These are phyloP conservation scores for Benthochromis sp. DNA, from an alignment of 2,113 vertebrate species.

Conservation along the genomic window DNA sequence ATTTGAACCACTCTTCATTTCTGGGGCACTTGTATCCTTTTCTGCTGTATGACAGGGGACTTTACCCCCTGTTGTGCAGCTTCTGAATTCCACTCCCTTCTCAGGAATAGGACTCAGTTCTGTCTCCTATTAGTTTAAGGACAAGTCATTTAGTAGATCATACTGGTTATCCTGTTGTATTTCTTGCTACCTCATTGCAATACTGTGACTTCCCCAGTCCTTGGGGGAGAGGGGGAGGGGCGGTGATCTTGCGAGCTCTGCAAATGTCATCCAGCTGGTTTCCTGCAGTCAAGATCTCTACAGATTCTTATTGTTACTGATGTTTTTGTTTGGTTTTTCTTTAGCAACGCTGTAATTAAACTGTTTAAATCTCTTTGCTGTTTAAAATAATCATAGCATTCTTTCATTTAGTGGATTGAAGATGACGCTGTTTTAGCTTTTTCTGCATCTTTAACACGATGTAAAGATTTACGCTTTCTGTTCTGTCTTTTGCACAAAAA, in stretches of 20 bases:
- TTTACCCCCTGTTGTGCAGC: background rate
- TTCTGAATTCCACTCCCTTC: background rate
- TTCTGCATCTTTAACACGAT: background rate
- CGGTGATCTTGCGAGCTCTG: background rate
- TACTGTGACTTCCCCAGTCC: background rate
- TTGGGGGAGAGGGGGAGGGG: background rate
- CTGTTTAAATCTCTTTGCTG: background rate
- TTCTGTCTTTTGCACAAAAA: background rate
- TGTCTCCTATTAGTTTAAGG: background rate
- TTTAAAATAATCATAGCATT: conserved; percentile 1
- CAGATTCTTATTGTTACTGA: conserved; percentile 21
- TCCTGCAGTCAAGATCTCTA: conserved; percentile 8
- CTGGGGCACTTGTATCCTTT: conserved; percentile 85
- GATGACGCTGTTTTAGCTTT: background rate
- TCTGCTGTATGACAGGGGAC: background rate
- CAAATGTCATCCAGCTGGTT: background rate
- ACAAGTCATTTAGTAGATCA: background rate
- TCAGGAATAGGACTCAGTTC: background rate
- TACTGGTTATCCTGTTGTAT: background rate
- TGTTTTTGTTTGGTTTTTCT: background rate
- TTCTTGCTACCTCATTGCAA: background rate
- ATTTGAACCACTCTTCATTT: conserved; percentile 79
- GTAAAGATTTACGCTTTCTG: background rate
- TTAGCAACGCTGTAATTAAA: background rate
- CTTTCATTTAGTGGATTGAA: conserved; percentile 16